Evolutionary conservation across 2,113 vertebrate genomes (phyloP).

Genomic region (Amazona vittata): DNA sequence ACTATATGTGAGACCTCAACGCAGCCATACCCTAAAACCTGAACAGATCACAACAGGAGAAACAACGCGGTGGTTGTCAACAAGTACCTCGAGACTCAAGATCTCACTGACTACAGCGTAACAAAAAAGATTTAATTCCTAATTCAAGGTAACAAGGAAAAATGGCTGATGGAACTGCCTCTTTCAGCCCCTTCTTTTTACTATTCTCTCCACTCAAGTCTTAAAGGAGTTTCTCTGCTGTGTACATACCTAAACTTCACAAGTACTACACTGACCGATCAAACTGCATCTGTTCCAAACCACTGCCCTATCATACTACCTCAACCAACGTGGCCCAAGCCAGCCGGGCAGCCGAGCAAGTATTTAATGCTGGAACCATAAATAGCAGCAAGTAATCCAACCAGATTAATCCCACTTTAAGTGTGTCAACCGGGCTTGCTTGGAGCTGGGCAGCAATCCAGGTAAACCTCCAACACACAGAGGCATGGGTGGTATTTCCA

Average conservation of each 20-base stretch:
- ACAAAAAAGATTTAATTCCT: neutral
- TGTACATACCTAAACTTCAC: neutral
- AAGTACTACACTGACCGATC: accelerated
- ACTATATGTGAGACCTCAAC: accelerated
- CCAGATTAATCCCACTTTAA: conserved; percentile 10
- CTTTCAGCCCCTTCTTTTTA: neutral
- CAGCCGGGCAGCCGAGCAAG: neutral
- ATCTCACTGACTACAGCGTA: accelerated
- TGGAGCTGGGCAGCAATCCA: neutral
- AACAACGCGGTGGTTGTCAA: accelerated
- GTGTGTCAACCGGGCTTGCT: neutral
- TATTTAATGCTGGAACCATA: neutral
- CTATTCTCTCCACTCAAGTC: neutral
- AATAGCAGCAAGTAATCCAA: conserved; percentile 41
- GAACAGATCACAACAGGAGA: neutral
- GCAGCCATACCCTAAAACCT: neutral
- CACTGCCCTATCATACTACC: neutral
- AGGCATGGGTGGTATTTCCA: neutral
- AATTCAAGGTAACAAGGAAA: neutral
- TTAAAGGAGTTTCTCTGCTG: neutral
- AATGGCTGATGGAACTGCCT: neutral
- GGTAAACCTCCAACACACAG: neutral
- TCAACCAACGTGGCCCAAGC: neutral
- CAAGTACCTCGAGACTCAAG: accelerated
- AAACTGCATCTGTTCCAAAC: neutral